These are phyloP conservation scores for Drosophila arawakana DNA, from an alignment of 1,140 invertebrate genomes.

Conservation along the genomic window DNA sequence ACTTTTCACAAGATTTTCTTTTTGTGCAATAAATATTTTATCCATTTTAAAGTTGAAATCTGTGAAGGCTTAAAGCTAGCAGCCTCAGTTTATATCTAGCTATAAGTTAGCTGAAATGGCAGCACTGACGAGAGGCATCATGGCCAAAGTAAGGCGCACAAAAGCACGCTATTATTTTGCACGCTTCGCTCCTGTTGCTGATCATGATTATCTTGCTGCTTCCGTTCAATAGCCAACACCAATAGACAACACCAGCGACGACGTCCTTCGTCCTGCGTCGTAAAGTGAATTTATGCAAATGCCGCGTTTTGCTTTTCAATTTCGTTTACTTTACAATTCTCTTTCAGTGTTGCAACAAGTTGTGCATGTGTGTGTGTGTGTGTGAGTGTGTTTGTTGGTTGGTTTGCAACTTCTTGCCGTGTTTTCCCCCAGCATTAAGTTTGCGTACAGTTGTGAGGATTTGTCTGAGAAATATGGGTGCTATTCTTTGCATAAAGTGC, in stretches of 20 bases:
- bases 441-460: conserved; percentile 47
- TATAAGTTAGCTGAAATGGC: too few relatives aligned
- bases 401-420: conserved; percentile 64
- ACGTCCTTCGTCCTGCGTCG: neutral
- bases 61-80: too few relatives aligned
- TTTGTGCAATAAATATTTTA: too few relatives aligned
- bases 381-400: too few relatives aligned
- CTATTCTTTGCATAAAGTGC: conserved; percentile 73
- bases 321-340: conserved; percentile 61
- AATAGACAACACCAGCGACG: neutral
- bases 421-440: conserved; percentile 67
- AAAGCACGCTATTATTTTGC: conserved; percentile 60
- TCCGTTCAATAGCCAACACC: conserved; percentile 64
- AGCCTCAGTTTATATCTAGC: too few relatives aligned
- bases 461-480: conserved; percentile 71
- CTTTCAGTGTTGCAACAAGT: conserved; percentile 29
- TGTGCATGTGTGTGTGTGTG: too few relatives aligned
- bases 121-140: conserved; percentile 7
- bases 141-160: conserved; percentile 53
- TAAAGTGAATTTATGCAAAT: conserved; percentile 74
- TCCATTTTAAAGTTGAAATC: too few relatives aligned
- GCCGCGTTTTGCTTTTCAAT: conserved; percentile 75
- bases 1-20: too few relatives aligned
- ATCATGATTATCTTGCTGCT: conserved; percentile 67
- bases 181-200: conserved; percentile 30